These are phyloP conservation scores for Tetropium fuscum DNA, from an alignment of 2,888 invertebrate genomes.

Conservation along the genomic window DNA sequence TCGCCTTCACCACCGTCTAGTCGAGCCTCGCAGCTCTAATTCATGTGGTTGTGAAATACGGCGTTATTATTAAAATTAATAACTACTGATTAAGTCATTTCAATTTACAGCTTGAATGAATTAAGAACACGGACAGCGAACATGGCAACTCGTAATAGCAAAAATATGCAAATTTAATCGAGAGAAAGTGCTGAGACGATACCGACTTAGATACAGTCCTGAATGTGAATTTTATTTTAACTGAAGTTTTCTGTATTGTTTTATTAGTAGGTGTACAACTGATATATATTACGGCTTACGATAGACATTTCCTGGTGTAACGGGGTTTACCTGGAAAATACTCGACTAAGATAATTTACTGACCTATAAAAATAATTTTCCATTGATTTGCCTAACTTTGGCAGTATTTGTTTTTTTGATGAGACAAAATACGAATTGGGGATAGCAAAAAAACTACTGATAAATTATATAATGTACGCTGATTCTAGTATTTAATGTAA, in stretches of 20 bases:
- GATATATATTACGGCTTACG: too few relatives aligned
- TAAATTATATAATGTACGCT: too few relatives aligned
- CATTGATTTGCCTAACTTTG: too few relatives aligned
- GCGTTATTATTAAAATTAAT: slow-evolving; percentile 26
- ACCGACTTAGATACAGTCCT: slow-evolving; percentile 11
- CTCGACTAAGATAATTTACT: too few relatives aligned
- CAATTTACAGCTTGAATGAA: slow-evolving; percentile 25
- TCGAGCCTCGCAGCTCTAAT: background rate
- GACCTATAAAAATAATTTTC: too few relatives aligned
- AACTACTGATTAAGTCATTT: slow-evolving; percentile 24
- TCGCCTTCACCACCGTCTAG: slow-evolving; percentile 1
- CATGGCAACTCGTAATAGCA: slow-evolving; percentile 6
- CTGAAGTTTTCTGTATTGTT: slow-evolving; percentile 4
- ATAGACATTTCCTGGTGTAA: too few relatives aligned
- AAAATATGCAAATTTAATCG: slow-evolving; percentile 22
- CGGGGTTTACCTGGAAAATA: too few relatives aligned
- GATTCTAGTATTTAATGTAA: too few relatives aligned
- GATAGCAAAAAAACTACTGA: too few relatives aligned
- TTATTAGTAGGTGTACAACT: too few relatives aligned
- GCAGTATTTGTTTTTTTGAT: too few relatives aligned
- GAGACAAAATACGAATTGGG: too few relatives aligned
- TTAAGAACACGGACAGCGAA: slow-evolving; percentile 9
- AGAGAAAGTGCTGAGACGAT: slow-evolving; percentile 23
- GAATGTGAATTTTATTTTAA: slow-evolving; percentile 24
- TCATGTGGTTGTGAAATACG: slow-evolving; percentile 9